Conservation (phyloP, 2,113 vertebrate species). For the Indicator maculatus region DNA sequence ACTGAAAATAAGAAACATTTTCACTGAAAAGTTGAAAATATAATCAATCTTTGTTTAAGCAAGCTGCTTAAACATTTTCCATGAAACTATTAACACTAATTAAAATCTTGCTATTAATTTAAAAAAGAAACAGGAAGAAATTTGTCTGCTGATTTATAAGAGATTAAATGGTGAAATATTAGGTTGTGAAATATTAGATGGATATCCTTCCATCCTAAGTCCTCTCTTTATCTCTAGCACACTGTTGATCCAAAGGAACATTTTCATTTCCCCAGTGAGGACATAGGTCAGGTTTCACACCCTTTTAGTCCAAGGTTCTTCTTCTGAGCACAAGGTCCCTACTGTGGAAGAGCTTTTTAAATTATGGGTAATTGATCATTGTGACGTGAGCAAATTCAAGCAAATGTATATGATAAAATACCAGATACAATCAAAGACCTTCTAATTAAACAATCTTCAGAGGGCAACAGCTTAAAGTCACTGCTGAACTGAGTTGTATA, state of each 20-base stretch:
- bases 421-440: not conserved
- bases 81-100: not conserved
- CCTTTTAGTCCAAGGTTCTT: not conserved
- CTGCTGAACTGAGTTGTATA: not conserved
- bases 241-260: not conserved
- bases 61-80: not conserved
- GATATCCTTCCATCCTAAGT: not conserved
- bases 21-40: not conserved
- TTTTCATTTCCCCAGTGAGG: not conserved
- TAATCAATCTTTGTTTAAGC: not conserved
- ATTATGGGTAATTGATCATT: slow-evolving; percentile 1
- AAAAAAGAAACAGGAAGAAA: not conserved
- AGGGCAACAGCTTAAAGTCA: slow-evolving; percentile 9
- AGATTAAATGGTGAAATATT: not conserved
- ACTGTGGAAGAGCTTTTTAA: not conserved
- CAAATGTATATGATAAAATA: slow-evolving; percentile 33
- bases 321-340: not conserved
- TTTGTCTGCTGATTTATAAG: not conserved
- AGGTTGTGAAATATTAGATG: not conserved
- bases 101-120: not conserved
- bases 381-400: slow-evolving; percentile 26
- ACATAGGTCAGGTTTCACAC: not conserved
- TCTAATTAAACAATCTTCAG: slow-evolving; percentile 53
- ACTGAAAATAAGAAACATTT: not conserved
- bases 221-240: not conserved